phyloP scores from a whole-genome alignment of 2,797 vertebrate genomes.

The Sebastes cheni region DNA sequence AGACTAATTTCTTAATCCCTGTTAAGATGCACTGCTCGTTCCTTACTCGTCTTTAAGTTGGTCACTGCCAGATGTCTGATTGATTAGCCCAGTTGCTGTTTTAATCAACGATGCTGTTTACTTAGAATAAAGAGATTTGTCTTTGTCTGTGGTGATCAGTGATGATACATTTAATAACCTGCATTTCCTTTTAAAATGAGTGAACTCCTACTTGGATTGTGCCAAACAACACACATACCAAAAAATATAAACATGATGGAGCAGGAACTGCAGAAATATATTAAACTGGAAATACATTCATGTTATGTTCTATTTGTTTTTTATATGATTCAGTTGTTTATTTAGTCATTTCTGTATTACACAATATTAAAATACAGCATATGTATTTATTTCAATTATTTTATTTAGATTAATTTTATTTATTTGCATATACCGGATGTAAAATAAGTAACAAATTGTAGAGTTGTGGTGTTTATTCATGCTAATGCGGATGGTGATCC shows the following conservation, averaged over 20 bases:
- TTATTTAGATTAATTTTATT: neutral
- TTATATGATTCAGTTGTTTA: neutral
- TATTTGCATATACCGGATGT: conserved; percentile 2
- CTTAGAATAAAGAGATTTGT: neutral
- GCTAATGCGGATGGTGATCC: conserved; percentile 37
- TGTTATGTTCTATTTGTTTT: neutral
- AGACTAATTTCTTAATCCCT: neutral
- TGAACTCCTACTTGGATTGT: neutral
- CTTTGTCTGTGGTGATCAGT: neutral
- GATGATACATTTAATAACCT: neutral
- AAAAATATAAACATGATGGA: neutral
- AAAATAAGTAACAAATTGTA: conserved; percentile 12
- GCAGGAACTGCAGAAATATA: neutral
- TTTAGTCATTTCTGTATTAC: neutral
- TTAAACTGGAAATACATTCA: neutral
- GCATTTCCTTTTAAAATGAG: neutral
- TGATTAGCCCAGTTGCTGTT: neutral
- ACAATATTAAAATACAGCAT: neutral
- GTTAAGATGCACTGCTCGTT: neutral
- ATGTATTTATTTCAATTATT: neutral
- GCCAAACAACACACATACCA: neutral
- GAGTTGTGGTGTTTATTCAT: conserved; percentile 29
- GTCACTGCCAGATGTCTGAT: neutral
- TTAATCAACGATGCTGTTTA: neutral
- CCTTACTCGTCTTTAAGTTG: neutral